Base-by-base conservation (phyloP, 2,797 vertebrate species). In the Nothura maculosa region DNA sequence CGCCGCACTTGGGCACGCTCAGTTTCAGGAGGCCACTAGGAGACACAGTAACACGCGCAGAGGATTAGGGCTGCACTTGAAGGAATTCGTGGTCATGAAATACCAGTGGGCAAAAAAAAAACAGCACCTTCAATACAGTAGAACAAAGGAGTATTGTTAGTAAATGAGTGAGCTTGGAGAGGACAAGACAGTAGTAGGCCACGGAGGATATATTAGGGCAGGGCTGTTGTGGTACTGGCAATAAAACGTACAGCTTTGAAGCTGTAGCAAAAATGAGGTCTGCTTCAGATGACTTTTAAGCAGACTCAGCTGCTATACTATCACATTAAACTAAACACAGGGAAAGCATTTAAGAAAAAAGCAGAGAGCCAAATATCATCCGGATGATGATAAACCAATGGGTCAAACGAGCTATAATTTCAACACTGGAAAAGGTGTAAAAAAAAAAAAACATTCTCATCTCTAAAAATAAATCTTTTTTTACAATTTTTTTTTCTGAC, bases 301-400 rank as follows among this genome's bases (percentile, higher is more conserved):
- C 97, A 96, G 98, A 98, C 98, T 97, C 97, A 98, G 99, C 98
- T 99, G 98, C 99, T 99, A 98, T 98, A 97, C 94, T 95, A 77
- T 92, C 98, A 97, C 97, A 89, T 97, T 98, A 97, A 97, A 97
- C 81, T 86, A 93, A 97, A 97, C 94, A 97, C 97, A 98, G 97
- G 98, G 97, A 98, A 95, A 89, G 96, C 96, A 66, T 97, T 92
- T 93, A 94, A 95, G 81, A 95, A 96, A 95, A 93, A 20, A 97
- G 89, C 97, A 90, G 97, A 97, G 96, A 97, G 97, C 97, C 97
- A 96, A 95, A 97, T 96, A 96, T 97, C 96, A 97, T 97, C 94
- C 93, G 89, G 79, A 91, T 54, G 78, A 96, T 94, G 74, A 85
- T 94, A 97, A 97, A 95, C 94, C 96, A 92, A 20, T 38, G 48